phyloP scores from a whole-genome alignment of 1,140 invertebrate species.

The Drosophila persimilis region DNA sequence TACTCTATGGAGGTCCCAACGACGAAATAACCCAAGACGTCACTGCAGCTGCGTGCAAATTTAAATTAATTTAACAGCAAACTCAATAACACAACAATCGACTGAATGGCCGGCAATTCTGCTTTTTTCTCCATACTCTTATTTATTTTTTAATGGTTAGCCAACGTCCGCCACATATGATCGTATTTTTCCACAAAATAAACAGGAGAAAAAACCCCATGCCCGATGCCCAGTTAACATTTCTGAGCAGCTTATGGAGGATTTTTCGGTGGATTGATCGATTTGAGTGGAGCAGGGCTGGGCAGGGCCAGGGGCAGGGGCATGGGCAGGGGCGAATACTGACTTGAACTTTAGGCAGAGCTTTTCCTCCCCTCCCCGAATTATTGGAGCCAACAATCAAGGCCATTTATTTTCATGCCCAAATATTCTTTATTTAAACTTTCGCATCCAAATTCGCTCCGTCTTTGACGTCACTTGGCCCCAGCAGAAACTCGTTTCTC shows the following conservation, averaged over 20 bases:
- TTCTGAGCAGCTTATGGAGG: slow-evolving; percentile 48
- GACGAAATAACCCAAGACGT: slow-evolving; percentile 51
- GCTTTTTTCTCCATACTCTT: slow-evolving; percentile 1
- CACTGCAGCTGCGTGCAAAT: slow-evolving; percentile 65
- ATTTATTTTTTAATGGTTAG: slow-evolving; percentile 21
- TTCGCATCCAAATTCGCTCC: slow-evolving; percentile 40
- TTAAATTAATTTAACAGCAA: slow-evolving; percentile 61
- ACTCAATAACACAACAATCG: slow-evolving; percentile 53
- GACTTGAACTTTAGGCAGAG: slow-evolving; percentile 15
- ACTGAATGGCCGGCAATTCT: slow-evolving; percentile 44
- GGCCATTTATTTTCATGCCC: slow-evolving; percentile 68
- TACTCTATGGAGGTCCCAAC: no score
- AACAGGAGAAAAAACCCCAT: slow-evolving; percentile 4
- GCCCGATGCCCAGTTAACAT: slow-evolving; percentile 3
- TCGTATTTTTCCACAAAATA: slow-evolving; percentile 18
- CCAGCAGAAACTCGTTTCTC: slow-evolving; percentile 58
- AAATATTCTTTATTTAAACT: slow-evolving; percentile 72
- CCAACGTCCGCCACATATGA: slow-evolving; percentile 25
- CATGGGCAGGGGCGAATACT: not conserved
- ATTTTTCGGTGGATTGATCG: slow-evolving; percentile 1
- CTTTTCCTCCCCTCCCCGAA: slow-evolving; percentile 5
- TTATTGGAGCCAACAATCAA: slow-evolving; percentile 48
- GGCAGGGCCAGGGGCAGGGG: no score
- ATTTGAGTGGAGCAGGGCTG: not conserved
- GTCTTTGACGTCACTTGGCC: slow-evolving; percentile 69